Base-by-base conservation (phyloP, 2,888 invertebrate species). In the Baccha elongata region DNA sequence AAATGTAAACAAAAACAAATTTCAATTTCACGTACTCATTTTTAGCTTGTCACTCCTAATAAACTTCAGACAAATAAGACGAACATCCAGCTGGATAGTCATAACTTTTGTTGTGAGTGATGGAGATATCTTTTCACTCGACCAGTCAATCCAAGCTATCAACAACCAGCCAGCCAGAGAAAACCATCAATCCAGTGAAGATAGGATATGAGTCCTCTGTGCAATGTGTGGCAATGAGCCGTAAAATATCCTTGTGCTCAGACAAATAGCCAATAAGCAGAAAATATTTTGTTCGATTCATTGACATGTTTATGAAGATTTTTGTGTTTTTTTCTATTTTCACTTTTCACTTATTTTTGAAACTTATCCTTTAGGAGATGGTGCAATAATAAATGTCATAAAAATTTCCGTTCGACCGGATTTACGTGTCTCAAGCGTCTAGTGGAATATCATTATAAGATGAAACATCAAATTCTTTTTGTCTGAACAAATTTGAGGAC, bases 221-320 rank as follows among this genome's bases (percentile, higher is more conserved):
- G 58, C 48, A 15, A 37, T 21, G 13, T 65, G 71, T 42, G 29
- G 35, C 69, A 69, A 75, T 75, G 75, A 65, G 60, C 81, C 71
- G 75, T 81, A 71, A 71, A 81, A 75, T 65, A 67, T 81, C 65
- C 71, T 71, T 58, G 68, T 21, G 60, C 65, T 60, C 81, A 76
- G 81, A 81, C 81, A 81, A 71, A 71, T 71, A 81, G 52, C 81
- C 71, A 81, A 81, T 76, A 81, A 81, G 60, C 58, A 75, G 50
- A 75, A 71, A 50, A 53, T 67, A 65, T 58, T 78, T 26, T 8
- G 58, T 81, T 81, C 81, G 69, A 76, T 76, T 67, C 71, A 71
- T 75, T 71, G 71, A 60, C 76, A 81, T 65, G 58, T 46, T 52
- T 52, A 50, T 50, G 64, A 58, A 60, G 53, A 53, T 62, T 42